Base-by-base conservation (phyloP, 2,888 invertebrate species). In the Drosophila yooni region DNA sequence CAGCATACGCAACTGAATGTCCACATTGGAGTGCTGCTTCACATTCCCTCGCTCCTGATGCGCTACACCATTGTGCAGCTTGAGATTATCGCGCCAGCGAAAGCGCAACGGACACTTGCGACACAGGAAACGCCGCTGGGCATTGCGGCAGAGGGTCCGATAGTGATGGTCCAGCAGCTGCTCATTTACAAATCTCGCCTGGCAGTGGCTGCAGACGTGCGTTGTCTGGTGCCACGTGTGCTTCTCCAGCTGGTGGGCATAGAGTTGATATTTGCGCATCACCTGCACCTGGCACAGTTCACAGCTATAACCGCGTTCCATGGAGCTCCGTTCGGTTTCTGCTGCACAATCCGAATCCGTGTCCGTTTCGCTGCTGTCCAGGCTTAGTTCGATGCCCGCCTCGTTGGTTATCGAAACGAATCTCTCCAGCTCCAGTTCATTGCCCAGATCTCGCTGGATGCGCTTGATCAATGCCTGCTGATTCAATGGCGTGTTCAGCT, bases 81-180 rank as follows among this genome's bases (percentile, higher is more conserved):
- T 90, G 0, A 92, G 79, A 70, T 93, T 93, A 11, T 90, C 88
- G 18, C 90, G 89, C 93, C 93, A 93, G 61, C 91, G 91, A 65
- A 92, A 93, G 29, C 91, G 90, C 40, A 91, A 62, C 0, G 92
- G 89, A 62, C 93, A 93, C 40, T 89, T 89, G 18, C 90, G 88
- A 54, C 93, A 93, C 29, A 82, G 75, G 18, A 88, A 91, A 5
- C 89, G 82, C 53, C 93, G 92, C 18, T 85, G 81, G 1, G 40
- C 29, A 70, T 93, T 93, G 27, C 90, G 84, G 65, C 93, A 94
- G 40, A 92, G 88, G 81, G 92, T 75, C 88, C 94, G 89, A 92
- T 94, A 46, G 93, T 95, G 95, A 5, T 94, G 94, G 0, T 94
- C 92, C 3, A 95, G 93, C 21, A 94, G 92, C 65, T 93, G 93